Base-by-base conservation (phyloP, 2,113 vertebrate species). In the Tupaia chinensis region DNA sequence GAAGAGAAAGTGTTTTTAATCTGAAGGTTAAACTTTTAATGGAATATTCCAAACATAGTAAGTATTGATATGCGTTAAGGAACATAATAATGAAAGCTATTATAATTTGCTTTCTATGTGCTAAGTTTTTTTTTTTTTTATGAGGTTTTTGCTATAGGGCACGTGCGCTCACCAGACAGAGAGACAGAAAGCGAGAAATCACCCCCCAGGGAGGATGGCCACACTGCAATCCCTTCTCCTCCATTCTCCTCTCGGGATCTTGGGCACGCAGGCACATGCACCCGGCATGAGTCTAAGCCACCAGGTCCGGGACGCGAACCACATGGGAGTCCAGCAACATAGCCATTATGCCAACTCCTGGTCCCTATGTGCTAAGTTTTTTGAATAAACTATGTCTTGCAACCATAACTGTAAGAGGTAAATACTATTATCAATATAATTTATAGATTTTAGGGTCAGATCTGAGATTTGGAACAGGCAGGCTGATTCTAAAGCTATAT, bases 1-100 rank as follows among this genome's bases (percentile, higher is more conserved):
- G 19, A 94, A 88, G 13, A 72, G 20, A 27, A 83, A 85, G 29
- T 66, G 8, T 34, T 68, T 92, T 82, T 81, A 91, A 85, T 80
- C 20, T 93, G 53, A 63, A 61, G 2, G 22, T 61, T 93, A 91
- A 91, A 72, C 2, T 70, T 87, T 87, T 77, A 87, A 82, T 66
- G 29, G 20, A 91, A 87, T 70, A 78, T 27, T 87, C 53, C 76
- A 44, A 81, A 70, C 81, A 68, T 68, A 72, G 32, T 70, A 77
- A 82, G 19, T 56, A 91, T 65, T n/a, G 77, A 19, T 69, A 20
- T 69, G 9, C 68, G 13, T 80, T 69, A 81, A n/a, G 58, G 56
- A 77, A 77, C 29, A 83, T 58, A 88, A 63, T 72, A 77, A 54
- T 68, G 68, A 82, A 32, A 91, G 2, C 9, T 82, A 87, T 82